Base-by-base conservation (phyloP, 2,797 vertebrate genomes). In the Otolemur crassicaudatus region DNA sequence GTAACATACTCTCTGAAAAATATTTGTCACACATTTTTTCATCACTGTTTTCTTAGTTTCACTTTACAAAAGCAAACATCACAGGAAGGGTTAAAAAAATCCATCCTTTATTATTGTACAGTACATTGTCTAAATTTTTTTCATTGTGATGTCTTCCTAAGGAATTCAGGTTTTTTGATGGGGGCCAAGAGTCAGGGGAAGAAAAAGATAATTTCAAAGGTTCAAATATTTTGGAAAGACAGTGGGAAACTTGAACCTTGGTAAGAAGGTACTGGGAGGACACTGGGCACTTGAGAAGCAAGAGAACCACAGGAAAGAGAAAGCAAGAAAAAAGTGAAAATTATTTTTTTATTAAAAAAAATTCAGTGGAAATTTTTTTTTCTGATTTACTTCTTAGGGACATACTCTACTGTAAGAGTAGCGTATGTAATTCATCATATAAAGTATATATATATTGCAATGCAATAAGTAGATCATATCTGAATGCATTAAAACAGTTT, bases 111-210 rank as follows among this genome's bases (percentile, higher is more conserved):
- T 82, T 93, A 46, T 63, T 73, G 94, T 29, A 10, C 76, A 77
- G 34, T 75, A 87, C 22, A 7, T 77, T 87, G 80, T 31, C 56
- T 80, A 29, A 94, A 80, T 90, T 91, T 58, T 90, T 94, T 90
- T 94, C 17, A 94, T 76, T 22, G 1, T 22, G 5, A 49, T 60
- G n/a, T 27, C 20, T 90, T 85, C 65, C 80, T 82, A 79, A 65
- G 34, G 11, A 2, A 34, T 43, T 81, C n/a, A 63, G n/a, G 43
- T 49, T 29, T 77, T 91, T 77, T 81, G 17, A 76, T 81, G 49
- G 13, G 31, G 77, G 25, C 25, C n/a, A 81, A 73, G 46, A 29
- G 14, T 72, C 29, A 53, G 29, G 22, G 16, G 17, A 83, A 94
- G 29, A 34, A 5, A 91, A 76, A 94, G 27, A 1, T 91, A 70